phyloP scores from a whole-genome alignment of 2,888 invertebrate species.

The Xestia ashworthii region DNA sequence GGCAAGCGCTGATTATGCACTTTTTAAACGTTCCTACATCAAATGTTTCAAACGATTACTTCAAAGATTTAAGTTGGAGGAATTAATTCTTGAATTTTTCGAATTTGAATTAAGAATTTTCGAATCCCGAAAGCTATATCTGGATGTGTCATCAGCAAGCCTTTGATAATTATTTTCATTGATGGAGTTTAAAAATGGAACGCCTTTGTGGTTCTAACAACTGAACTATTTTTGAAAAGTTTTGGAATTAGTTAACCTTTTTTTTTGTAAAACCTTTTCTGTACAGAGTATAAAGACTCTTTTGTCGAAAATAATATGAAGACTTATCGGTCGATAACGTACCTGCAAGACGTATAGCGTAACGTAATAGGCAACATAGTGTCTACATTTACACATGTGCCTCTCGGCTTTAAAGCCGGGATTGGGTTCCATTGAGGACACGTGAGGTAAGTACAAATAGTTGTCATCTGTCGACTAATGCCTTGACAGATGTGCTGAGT shows the following conservation, averaged over 20 bases:
- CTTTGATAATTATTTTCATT: constrained; percentile 40
- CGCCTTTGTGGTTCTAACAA: constrained; percentile 14
- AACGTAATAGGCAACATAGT: constrained; percentile 3
- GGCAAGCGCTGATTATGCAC: constrained; percentile 85
- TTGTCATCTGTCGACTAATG: constrained; percentile 39
- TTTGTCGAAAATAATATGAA: not conserved
- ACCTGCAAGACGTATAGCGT: not conserved
- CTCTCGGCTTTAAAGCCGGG: constrained; percentile 24
- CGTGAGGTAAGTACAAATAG: constrained; percentile 46
- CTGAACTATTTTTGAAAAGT: not conserved
- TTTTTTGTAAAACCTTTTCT: not conserved
- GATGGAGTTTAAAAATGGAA: constrained; percentile 1
- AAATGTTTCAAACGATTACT: constrained; percentile 73
- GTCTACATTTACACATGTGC: constrained; percentile 18
- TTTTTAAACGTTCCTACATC: constrained; percentile 77
- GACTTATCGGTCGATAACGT: not conserved
- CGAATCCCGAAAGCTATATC: not conserved
- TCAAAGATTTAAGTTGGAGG: constrained; percentile 57
- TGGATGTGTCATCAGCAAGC: constrained; percentile 28
- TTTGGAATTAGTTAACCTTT: not conserved
- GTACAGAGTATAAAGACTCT: not conserved
- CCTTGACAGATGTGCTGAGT: constrained; percentile 17
- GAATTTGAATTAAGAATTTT: constrained; percentile 5
- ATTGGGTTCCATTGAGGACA: constrained; percentile 18
- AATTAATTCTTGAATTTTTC: constrained; percentile 30